These are phyloP conservation scores for Sitobion miscanthi DNA, from an alignment of 1,140 invertebrate species.

Conservation along the genomic window DNA sequence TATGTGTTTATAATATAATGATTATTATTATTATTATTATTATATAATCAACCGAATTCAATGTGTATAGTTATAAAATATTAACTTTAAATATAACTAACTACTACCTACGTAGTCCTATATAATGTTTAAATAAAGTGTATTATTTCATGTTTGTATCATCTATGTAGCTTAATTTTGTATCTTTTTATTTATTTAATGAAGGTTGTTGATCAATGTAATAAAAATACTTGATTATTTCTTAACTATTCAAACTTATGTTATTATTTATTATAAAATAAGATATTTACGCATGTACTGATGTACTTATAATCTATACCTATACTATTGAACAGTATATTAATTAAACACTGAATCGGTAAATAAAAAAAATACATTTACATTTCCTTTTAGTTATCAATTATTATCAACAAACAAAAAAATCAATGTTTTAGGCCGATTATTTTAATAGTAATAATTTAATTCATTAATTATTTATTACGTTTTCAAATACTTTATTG, in stretches of 20 bases:
- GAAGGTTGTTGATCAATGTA: background rate
- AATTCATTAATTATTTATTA: background rate
- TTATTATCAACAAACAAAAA: background rate
- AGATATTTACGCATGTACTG: background rate
- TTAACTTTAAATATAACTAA: background rate
- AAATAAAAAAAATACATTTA: background rate
- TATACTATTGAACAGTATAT: too few relatives aligned
- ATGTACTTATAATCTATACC: too few relatives aligned
- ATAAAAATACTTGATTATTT: background rate
- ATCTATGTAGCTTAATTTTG: background rate
- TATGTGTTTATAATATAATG: background rate
- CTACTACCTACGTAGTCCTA: background rate
- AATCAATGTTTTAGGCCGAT: background rate
- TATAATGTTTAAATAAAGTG: background rate
- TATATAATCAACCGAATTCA: constrained; percentile 15
- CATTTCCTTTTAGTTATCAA: background rate
- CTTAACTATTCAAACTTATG: background rate
- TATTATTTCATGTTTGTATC: constrained; percentile 4
- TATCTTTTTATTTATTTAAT: constrained; percentile 8
- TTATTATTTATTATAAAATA: background rate
- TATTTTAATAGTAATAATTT: background rate
- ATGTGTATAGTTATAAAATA: background rate
- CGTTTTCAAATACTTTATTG: background rate
- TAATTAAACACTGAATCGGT: background rate
- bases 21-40: background rate